Conservation (phyloP, 1,140 invertebrate genomes). For the Cydia pomonella region DNA sequence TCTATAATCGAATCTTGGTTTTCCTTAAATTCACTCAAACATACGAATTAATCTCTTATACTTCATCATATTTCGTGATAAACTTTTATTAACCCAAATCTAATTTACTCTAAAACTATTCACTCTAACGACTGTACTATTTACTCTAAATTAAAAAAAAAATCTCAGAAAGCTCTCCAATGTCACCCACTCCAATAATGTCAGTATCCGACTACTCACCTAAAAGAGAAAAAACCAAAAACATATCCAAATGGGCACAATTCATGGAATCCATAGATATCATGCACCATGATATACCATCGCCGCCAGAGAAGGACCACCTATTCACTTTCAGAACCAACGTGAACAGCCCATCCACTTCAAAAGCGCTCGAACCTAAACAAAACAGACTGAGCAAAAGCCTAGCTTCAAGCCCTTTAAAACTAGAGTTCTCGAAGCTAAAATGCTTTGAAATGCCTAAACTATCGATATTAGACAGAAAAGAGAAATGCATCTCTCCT, state of each 20-base stretch:
- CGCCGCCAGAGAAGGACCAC: constrained; percentile 41
- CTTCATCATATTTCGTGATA: background rate
- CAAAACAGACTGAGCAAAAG: constrained; percentile 46
- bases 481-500: constrained; percentile 40
- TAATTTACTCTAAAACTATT: too few species aligned
- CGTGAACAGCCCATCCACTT: constrained; percentile 38
- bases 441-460: constrained; percentile 66
- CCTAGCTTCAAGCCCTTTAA: constrained; percentile 58
- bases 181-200: constrained; percentile 47
- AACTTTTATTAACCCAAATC: too few species aligned
- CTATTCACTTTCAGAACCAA: constrained; percentile 47
- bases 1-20: background rate
- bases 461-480: constrained; percentile 44
- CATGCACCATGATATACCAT: constrained; percentile 36
- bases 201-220: constrained; percentile 51
- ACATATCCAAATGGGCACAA: constrained; percentile 49
- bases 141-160: background rate
- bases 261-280: constrained; percentile 54
- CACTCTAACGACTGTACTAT: background rate
- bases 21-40: background rate
- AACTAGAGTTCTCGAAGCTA: constrained; percentile 48
- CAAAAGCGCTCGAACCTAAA: constrained; percentile 14
- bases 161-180: constrained; percentile 28
- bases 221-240: constrained; percentile 45
- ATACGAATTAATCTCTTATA: too few species aligned